These are phyloP conservation scores for Caenorhabditis sinica DNA, from an alignment of 2,888 invertebrate genomes.

Conservation along the genomic window DNA sequence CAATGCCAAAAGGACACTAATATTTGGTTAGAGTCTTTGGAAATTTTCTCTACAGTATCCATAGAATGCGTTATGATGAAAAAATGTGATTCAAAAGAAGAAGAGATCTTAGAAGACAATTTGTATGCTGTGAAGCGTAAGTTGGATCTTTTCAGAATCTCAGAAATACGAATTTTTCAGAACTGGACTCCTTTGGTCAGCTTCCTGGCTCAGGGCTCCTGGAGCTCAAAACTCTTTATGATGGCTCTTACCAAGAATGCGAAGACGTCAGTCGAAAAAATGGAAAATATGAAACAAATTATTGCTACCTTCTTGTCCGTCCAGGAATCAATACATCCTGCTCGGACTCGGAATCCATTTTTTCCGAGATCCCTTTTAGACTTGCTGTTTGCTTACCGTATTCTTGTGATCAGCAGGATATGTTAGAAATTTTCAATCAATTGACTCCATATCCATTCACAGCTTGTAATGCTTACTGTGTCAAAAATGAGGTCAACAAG, in stretches of 20 bases:
- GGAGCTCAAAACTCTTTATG: constrained; percentile 24
- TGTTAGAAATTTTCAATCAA: constrained; percentile 36
- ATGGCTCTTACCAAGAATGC: constrained; percentile 53
- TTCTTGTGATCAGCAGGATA: constrained; percentile 27
- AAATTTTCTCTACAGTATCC: background rate
- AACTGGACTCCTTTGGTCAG: constrained; percentile 44
- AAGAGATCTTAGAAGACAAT: constrained; percentile 10
- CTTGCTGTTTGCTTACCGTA: constrained; percentile 36
- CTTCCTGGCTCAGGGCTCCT: constrained; percentile 32
- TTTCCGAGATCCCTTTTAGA: background rate
- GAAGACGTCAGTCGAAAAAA: constrained; percentile 18
- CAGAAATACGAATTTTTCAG: constrained; percentile 19
- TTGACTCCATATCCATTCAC: constrained; percentile 20
- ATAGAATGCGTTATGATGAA: constrained; percentile 9
- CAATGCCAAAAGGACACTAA: constrained; percentile 26
- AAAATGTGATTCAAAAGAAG: constrained; percentile 17
- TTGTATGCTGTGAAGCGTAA: constrained; percentile 35
- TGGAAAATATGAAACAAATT: constrained; percentile 48
- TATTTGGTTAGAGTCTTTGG: constrained; percentile 15
- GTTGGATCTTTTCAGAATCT: background rate
- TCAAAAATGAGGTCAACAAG: constrained; percentile 27
- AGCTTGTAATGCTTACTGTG: constrained; percentile 24
- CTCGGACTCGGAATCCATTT: background rate
- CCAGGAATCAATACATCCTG: constrained; percentile 8
- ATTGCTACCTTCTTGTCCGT: constrained; percentile 25